Conservation (phyloP, 2,888 invertebrate genomes). For the Hetaerina titia region DNA sequence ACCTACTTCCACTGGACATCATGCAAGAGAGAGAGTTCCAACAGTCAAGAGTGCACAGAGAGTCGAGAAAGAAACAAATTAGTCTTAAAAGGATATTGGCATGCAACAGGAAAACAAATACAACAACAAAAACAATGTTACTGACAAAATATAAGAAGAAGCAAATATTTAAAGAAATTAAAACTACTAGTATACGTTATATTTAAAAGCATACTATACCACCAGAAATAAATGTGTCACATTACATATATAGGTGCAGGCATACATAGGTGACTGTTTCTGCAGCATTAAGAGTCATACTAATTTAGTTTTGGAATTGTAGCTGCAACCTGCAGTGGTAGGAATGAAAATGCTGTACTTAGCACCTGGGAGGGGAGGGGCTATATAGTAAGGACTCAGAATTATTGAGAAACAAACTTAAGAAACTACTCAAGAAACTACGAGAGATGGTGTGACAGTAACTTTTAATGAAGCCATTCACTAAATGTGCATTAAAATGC, state of each 20-base stretch:
- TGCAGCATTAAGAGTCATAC: not conserved
- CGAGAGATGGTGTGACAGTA: no score
- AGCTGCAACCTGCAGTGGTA: not conserved
- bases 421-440: no score
- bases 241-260: not conserved
- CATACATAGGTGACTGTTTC: not conserved
- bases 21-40: constrained; percentile 60
- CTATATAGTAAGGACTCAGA: no score
- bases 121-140: constrained; percentile 13
- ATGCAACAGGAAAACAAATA: constrained; percentile 43
- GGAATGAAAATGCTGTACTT: not conserved
- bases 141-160: constrained; percentile 25
- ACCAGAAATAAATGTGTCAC: not conserved
- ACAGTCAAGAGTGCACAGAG: constrained; percentile 58
- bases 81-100: constrained; percentile 7
- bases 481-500: no score
- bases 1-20: constrained; percentile 77
- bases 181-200: not conserved
- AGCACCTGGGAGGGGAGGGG: no score
- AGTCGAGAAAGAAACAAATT: constrained; percentile 52
- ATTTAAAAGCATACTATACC: not conserved
- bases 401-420: no score
- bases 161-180: constrained; percentile 10
- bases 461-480: no score
- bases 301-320: not conserved